Conservation (phyloP, 2,113 vertebrate genomes). For the Amphiprion percula region DNA sequence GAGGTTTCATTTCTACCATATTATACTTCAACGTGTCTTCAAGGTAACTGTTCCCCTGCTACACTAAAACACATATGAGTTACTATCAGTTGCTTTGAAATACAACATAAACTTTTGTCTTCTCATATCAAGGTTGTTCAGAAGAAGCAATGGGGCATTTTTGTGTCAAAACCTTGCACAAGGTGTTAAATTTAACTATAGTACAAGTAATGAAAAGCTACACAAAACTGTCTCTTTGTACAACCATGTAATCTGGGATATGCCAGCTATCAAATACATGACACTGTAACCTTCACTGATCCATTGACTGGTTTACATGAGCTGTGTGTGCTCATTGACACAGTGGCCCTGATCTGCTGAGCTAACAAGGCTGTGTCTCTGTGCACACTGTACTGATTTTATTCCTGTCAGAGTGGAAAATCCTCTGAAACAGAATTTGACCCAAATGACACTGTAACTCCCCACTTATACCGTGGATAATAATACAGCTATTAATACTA, state of each 20-base stretch:
- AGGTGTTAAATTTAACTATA: not conserved
- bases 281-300: conserved; percentile 2
- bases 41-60: not conserved
- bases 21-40: conserved; percentile 59
- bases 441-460: conserved; percentile 9
- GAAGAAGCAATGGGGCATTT: not conserved
- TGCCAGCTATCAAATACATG: not conserved
- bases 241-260: not conserved
- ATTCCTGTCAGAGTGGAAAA: conserved; percentile 11
- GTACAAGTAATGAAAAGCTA: too few relatives aligned
- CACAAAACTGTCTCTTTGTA: not conserved
- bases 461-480: not conserved
- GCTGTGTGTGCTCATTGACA: conserved; percentile 60
- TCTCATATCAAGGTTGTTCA: not conserved
- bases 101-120: not conserved
- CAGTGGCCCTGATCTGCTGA: conserved; percentile 67
- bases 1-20: conserved; percentile 47
- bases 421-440: conserved; percentile 9
- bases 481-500: not conserved
- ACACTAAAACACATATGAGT: not conserved
- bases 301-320: conserved; percentile 41
- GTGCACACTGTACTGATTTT: conserved; percentile 36
- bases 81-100: conserved; percentile 18
- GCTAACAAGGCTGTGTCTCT: conserved; percentile 10
- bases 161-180: not conserved